These are phyloP conservation scores for Euproctis similis DNA, from an alignment of 2,888 invertebrate species.

Conservation along the genomic window DNA sequence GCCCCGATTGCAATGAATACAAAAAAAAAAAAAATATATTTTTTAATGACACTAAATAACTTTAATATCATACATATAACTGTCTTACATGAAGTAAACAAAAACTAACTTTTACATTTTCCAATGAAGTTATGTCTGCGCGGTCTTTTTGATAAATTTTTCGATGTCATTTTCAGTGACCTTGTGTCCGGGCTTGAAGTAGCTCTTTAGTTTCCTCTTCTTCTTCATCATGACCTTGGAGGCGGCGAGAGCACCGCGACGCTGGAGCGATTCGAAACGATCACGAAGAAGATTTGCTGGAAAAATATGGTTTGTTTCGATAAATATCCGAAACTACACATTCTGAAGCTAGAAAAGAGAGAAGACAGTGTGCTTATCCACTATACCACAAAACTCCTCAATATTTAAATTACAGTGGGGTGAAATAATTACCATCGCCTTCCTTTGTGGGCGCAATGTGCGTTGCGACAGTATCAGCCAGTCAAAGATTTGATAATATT, in stretches of 20 bases:
- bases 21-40: too few relatives aligned
- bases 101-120: not conserved
- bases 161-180: conserved; percentile 73
- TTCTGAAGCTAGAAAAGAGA: too few relatives aligned
- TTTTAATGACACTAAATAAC: too few relatives aligned
- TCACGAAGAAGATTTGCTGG: conserved; percentile 85
- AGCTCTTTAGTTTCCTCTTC: conserved; percentile 83
- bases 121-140: conserved; percentile 18
- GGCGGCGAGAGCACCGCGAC: conserved; percentile 91
- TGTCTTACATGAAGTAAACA: not conserved
- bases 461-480: too few relatives aligned
- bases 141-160: conserved; percentile 32
- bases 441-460: too few relatives aligned
- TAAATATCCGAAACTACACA: not conserved
- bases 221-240: conserved; percentile 79
- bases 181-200: conserved; percentile 75
- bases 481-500: too few relatives aligned
- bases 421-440: too few relatives aligned
- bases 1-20: too few relatives aligned
- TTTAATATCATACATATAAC: too few relatives aligned
- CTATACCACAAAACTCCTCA: too few relatives aligned
- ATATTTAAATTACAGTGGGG: too few relatives aligned
- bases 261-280: conserved; percentile 90
- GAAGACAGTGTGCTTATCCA: too few relatives aligned
- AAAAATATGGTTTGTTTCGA: conserved; percentile 7